phyloP scores from a whole-genome alignment of 2,797 vertebrate species.

The Crocidura indochinensis region DNA sequence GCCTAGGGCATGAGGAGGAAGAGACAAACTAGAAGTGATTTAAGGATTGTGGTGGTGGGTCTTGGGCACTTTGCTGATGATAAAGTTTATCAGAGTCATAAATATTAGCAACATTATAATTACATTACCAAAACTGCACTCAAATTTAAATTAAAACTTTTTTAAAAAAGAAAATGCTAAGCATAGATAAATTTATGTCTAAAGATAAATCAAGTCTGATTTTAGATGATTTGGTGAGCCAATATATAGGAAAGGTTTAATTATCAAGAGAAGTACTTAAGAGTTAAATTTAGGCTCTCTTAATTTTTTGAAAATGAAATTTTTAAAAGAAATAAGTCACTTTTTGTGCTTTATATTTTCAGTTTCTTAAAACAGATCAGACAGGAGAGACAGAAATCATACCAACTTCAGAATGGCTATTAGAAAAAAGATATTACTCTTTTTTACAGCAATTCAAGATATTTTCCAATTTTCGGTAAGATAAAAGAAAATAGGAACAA shows the following conservation, averaged over 20 bases:
- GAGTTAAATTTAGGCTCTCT: background rate
- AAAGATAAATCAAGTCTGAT: background rate
- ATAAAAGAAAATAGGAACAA: conserved; percentile 28
- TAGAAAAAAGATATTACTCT: conserved; percentile 85
- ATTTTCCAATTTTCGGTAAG: conserved; percentile 88
- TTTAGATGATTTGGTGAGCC: background rate
- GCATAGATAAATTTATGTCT: background rate
- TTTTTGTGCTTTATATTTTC: conserved; percentile 38
- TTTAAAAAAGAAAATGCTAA: background rate
- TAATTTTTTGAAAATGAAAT: conserved; percentile 30
- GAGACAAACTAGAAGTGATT: no score
- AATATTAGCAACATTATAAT: no score
- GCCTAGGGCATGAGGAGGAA: no score
- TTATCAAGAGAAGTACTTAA: background rate
- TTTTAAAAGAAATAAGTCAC: conserved; percentile 31
- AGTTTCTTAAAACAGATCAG: conserved; percentile 78
- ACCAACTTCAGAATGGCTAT: conserved; percentile 85
- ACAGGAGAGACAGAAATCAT: conserved; percentile 80
- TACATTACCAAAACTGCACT: no score
- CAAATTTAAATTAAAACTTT: no score
- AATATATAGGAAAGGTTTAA: background rate
- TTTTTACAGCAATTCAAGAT: conserved; percentile 83
- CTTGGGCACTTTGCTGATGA: no score
- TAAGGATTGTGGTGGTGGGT: no score
- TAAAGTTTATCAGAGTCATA: no score